Percentiles rank a stretch among this genome's conserved stretches.
phyloP scores from a whole-genome alignment of 2,797 vertebrate genomes.

The Borostomias antarcticus region DNA sequence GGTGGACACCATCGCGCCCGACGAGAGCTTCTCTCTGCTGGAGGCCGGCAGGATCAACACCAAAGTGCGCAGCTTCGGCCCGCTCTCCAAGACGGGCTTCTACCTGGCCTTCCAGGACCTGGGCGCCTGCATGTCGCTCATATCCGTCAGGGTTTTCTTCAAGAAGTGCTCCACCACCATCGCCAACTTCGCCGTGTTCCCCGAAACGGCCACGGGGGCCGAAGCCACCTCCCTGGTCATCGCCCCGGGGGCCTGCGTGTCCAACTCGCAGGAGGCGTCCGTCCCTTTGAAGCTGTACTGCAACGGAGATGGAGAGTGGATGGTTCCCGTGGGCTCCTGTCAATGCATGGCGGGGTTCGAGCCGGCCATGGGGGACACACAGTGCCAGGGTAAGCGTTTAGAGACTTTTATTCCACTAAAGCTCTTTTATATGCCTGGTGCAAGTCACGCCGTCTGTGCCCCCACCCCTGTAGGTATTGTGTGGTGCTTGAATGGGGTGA shows the following conservation, averaged over 20 bases:
- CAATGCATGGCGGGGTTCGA: constrained; percentile 91
- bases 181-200: constrained; percentile 93
- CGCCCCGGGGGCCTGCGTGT: constrained; percentile 89
- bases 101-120: constrained; percentile 97
- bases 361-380: constrained; percentile 86
- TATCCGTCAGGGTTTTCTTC: constrained; percentile 95
- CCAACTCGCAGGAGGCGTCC: constrained; percentile 92
- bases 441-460: constrained; percentile 63
- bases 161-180: constrained; percentile 96
- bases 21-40: constrained; percentile 93
- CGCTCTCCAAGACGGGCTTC: constrained; percentile 93
- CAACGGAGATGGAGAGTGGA: constrained; percentile 97
- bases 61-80: constrained; percentile 97
- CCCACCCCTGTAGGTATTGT: constrained; percentile 71
- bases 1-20: constrained; percentile 97
- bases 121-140: constrained; percentile 96
- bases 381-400: constrained; percentile 95
- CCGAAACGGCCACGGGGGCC: constrained; percentile 93
- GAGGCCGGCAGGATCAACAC: constrained; percentile 92
- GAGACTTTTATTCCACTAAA: constrained; percentile 67
- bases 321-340: constrained; percentile 95
- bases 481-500: constrained; percentile 67
- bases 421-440: constrained; percentile 67
- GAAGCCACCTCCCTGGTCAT: constrained; percentile 96
- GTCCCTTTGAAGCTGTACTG: constrained; percentile 97